Percentiles rank a stretch among this genome's conserved stretches.
These are phyloP conservation scores for Silurus lanzhouensis DNA, from an alignment of 2,797 vertebrate species.

Conservation along the genomic window DNA sequence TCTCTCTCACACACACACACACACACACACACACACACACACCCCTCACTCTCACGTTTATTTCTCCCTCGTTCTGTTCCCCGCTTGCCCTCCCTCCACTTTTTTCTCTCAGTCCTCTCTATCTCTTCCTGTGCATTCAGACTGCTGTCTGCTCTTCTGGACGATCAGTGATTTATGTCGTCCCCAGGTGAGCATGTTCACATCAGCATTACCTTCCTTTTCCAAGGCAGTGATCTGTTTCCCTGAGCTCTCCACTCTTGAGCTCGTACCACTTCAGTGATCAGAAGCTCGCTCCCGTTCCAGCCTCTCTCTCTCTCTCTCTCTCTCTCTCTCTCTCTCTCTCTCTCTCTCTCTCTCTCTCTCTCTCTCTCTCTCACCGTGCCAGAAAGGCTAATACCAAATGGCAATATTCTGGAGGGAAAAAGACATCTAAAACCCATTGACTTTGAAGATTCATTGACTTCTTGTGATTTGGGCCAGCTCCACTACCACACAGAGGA, in stretches of 20 bases:
- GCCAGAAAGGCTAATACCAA: slow-evolving; percentile 39
- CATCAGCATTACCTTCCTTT: slow-evolving; percentile 62
- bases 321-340: slow-evolving; percentile 38
- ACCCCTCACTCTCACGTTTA: not conserved
- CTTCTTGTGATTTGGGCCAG: slow-evolving; percentile 41
- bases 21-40: slow-evolving; percentile 20
- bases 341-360: slow-evolving; percentile 22
- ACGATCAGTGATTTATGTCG: slow-evolving; percentile 59
- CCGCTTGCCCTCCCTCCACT: slow-evolving; percentile 19
- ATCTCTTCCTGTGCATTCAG: slow-evolving; percentile 52
- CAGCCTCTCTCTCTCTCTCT: slow-evolving; percentile 47
- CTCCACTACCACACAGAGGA: not conserved
- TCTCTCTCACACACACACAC: not conserved
- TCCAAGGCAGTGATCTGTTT: slow-evolving; percentile 64
- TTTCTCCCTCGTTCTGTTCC: slow-evolving; percentile 19
- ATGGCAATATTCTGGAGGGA: slow-evolving; percentile 46
- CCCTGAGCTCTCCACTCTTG: slow-evolving; percentile 60
- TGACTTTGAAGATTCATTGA: slow-evolving; percentile 46
- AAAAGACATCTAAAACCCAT: slow-evolving; percentile 48
- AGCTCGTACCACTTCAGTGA: slow-evolving; percentile 63
- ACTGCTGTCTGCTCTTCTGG: slow-evolving; percentile 51
- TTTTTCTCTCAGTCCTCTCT: slow-evolving; percentile 40
- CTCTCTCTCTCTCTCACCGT: slow-evolving; percentile 10
- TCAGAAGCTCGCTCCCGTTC: slow-evolving; percentile 58
- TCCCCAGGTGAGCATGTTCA: slow-evolving; percentile 61